These are phyloP conservation scores for Meghimatium bilineatum DNA, from an alignment of 2,888 invertebrate species.

Conservation along the genomic window DNA sequence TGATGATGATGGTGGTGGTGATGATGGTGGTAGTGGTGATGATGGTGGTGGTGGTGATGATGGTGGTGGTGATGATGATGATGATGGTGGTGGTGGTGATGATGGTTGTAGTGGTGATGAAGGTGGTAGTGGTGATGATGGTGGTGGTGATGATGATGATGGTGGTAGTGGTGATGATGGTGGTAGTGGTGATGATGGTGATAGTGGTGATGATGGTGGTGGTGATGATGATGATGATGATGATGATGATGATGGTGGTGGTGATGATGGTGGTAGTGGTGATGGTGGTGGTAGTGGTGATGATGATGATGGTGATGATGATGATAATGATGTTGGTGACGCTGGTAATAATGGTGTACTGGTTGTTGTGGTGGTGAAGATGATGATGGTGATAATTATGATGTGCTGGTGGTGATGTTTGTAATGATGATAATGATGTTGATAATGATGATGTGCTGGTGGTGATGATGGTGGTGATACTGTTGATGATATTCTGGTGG, in stretches of 20 bases:
- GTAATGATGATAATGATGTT: too few relatives aligned
- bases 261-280: slow-evolving; percentile 28
- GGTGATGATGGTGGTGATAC: slow-evolving; percentile 17
- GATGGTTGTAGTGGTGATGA: too few relatives aligned
- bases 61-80: too few relatives aligned
- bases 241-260: slow-evolving; percentile 10
- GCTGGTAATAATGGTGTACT: not conserved
- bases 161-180: not conserved
- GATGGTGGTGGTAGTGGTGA: slow-evolving; percentile 21
- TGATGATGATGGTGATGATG: not conserved
- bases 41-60: slow-evolving; percentile 18
- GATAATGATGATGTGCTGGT: too few relatives aligned
- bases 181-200: not conserved
- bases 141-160: slow-evolving; percentile 18
- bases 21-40: slow-evolving; percentile 26
- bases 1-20: slow-evolving; percentile 15
- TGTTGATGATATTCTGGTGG: too few relatives aligned
- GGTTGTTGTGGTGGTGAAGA: not conserved
- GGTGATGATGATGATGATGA: not conserved
- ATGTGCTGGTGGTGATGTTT: too few relatives aligned
- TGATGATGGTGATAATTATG: slow-evolving; percentile 13
- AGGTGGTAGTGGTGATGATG: slow-evolving; percentile 20
- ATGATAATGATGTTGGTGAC: too few relatives aligned
- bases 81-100: too few relatives aligned
- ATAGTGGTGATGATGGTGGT: not conserved